phyloP scores from a whole-genome alignment of 2,797 vertebrate species.

The Tragelaphus eurycerus region DNA sequence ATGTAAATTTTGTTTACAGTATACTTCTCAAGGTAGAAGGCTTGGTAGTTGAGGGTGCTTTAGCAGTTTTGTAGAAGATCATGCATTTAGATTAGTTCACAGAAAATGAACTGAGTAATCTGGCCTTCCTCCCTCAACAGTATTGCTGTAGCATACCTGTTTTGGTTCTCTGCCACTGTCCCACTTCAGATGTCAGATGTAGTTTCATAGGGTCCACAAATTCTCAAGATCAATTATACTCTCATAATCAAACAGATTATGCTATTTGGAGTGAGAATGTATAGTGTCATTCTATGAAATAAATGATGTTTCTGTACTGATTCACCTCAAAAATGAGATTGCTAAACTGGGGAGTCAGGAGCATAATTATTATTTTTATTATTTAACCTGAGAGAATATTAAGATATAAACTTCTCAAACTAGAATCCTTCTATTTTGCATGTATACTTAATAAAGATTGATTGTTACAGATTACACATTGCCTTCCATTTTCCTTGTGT shows the following conservation, averaged over 20 bases:
- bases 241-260: neutral
- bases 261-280: neutral
- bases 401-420: constrained; percentile 6
- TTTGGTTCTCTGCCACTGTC: neutral
- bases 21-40: neutral
- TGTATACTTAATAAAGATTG: neutral
- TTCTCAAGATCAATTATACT: neutral
- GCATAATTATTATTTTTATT: constrained; percentile 7
- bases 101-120: neutral
- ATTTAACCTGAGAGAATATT: constrained; percentile 15
- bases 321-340: neutral
- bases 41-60: neutral
- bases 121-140: neutral
- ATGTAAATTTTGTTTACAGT: neutral
- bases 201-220: neutral
- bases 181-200: neutral
- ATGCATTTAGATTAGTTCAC: neutral
- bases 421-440: neutral
- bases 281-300: neutral
- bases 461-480: neutral
- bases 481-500: neutral
- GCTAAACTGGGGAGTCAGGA: neutral
- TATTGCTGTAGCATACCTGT: neutral
- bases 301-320: neutral
- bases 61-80: neutral